phyloP scores from a whole-genome alignment of 2,113 vertebrate genomes.

The Caranx ignobilis region DNA sequence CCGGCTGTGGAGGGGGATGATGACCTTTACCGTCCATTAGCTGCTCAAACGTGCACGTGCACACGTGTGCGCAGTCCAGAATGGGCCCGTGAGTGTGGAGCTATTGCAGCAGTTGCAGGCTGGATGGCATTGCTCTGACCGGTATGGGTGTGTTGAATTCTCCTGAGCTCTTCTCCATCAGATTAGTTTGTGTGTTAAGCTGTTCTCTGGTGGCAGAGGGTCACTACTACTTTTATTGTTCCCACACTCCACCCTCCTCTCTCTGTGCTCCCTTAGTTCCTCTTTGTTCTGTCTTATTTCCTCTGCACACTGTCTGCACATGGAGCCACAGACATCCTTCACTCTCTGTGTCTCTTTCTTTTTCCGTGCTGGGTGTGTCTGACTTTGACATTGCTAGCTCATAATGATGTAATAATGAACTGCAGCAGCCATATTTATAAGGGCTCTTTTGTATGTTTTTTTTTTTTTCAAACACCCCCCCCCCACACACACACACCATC shows the following conservation, averaged over 20 bases:
- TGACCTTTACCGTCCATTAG: constrained; percentile 53
- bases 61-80: constrained; percentile 39
- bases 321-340: background rate
- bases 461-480: constrained; percentile 1
- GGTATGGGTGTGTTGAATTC: constrained; percentile 37
- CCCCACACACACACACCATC: no score
- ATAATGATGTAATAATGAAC: constrained; percentile 37
- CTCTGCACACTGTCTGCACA: background rate
- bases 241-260: background rate
- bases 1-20: constrained; percentile 38
- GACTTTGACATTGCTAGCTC: constrained; percentile 20
- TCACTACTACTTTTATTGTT: constrained; percentile 27
- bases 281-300: background rate
- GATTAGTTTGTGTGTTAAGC: constrained; percentile 46
- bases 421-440: constrained; percentile 26
- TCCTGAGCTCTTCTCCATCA: constrained; percentile 30
- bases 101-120: constrained; percentile 21
- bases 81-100: constrained; percentile 27
- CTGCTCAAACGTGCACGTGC: constrained; percentile 35
- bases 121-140: constrained; percentile 41
- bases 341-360: constrained; percentile 14
- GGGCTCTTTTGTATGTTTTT: constrained; percentile 6
- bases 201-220: constrained; percentile 1
- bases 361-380: constrained; percentile 13
- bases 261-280: background rate